Percentiles rank a stretch among this genome's conserved stretches.
phyloP scores from a whole-genome alignment of 2,113 vertebrate species.

The Halcyon malimbica region DNA sequence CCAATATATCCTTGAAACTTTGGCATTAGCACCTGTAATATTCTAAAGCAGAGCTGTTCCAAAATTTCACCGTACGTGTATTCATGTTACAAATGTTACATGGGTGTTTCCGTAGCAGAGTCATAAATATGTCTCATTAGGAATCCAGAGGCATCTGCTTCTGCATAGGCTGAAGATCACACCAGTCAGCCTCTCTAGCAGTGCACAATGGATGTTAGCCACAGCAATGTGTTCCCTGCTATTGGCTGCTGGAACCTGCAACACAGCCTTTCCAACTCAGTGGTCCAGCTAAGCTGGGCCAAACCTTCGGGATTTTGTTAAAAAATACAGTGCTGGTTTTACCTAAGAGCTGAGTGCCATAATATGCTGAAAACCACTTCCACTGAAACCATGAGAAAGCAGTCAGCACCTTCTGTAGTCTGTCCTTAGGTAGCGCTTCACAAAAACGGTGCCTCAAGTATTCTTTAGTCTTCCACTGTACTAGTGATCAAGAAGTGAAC shows the following conservation, averaged over 20 bases:
- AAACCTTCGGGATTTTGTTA: not conserved
- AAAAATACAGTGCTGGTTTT: not conserved
- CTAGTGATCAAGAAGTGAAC: not conserved
- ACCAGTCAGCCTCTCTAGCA: not conserved
- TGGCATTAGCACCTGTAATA: not conserved
- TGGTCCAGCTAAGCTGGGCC: not conserved
- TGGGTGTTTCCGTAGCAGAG: not conserved
- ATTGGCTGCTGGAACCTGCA: not conserved
- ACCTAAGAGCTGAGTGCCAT: not conserved
- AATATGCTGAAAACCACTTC: not conserved
- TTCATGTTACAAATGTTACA: not conserved
- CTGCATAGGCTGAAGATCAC: not conserved
- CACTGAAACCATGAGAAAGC: not conserved
- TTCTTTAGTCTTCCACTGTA: not conserved
- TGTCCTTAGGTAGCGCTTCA: not conserved
- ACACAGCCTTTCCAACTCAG: not conserved
- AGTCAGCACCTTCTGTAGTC: not conserved
- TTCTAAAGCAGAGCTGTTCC: not conserved
- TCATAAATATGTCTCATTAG: not conserved
- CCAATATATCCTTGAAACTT: not conserved
- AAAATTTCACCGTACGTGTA: not conserved
- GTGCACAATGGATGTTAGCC: not conserved
- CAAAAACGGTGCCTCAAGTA: not conserved
- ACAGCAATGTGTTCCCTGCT: not conserved
- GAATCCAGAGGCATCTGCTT: not conserved